Conservation (phyloP, 2,113 vertebrate genomes). For the Mesocricetus auratus region DNA sequence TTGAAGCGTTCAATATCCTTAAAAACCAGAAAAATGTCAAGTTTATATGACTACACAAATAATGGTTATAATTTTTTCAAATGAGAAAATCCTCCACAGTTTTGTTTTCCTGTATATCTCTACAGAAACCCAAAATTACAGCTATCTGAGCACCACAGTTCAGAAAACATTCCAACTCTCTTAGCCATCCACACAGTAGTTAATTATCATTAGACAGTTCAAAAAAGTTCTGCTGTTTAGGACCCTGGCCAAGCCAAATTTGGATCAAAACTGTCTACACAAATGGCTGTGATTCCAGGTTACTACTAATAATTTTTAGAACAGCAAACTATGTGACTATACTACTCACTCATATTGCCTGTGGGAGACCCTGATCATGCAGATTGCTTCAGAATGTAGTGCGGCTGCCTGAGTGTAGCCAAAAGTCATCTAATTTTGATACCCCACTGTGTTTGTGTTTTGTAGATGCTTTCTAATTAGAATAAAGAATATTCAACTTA, state of each 20-base stretch:
- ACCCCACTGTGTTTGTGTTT: neutral
- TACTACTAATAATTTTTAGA: slow-evolving; percentile 30
- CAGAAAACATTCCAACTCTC: neutral
- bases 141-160: neutral
- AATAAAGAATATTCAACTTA: neutral
- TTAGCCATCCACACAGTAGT: neutral
- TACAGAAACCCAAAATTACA: neutral
- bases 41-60: neutral
- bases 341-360: neutral
- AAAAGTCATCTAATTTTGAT: neutral
- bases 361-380: neutral
- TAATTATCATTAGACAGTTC: neutral
- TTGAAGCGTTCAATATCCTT: neutral
- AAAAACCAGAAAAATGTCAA: neutral
- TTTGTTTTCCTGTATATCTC: neutral
- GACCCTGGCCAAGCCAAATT: neutral
- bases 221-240: neutral
- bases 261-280: neutral
- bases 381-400: neutral
- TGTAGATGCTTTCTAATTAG: slow-evolving; percentile 8
- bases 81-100: neutral
- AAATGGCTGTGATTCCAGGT: neutral
- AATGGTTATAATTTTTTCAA: neutral
- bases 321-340: neutral
- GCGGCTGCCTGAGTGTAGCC: neutral